These are phyloP conservation scores for Aramus guarauna DNA, from an alignment of 2,113 vertebrate genomes.

Conservation along the genomic window DNA sequence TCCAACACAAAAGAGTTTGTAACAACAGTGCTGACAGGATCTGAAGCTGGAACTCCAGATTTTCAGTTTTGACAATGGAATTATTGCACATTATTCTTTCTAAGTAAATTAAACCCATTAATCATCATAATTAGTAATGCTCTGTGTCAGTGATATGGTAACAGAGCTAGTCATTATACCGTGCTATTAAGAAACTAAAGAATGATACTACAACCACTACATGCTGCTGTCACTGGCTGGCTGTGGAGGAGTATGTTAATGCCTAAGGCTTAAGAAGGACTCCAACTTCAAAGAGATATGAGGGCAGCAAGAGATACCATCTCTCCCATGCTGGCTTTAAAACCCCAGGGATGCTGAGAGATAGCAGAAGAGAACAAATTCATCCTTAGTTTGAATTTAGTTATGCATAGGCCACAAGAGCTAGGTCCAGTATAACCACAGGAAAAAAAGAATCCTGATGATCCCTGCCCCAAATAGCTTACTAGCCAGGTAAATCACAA, in stretches of 20 bases:
- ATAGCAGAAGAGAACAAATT: background rate
- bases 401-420: background rate
- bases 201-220: background rate
- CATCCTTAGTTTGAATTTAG: background rate
- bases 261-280: background rate
- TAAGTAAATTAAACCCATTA: conserved; percentile 71
- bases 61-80: conserved; percentile 47
- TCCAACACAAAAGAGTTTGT: background rate
- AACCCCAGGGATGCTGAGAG: background rate
- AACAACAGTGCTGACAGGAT: background rate
- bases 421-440: background rate
- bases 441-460: background rate
- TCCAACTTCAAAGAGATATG: background rate
- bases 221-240: background rate
- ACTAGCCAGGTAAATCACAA: background rate
- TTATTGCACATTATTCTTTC: conserved; percentile 45
- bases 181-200: background rate
- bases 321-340: background rate
- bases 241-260: background rate
- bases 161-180: conserved; percentile 37
- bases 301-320: background rate
- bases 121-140: conserved; percentile 68
- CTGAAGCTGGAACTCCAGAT: conserved; percentile 21
- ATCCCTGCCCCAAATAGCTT: background rate
- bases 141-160: conserved; percentile 35